Conservation (phyloP, 2,888 invertebrate genomes). For the Drosophila borealis region DNA sequence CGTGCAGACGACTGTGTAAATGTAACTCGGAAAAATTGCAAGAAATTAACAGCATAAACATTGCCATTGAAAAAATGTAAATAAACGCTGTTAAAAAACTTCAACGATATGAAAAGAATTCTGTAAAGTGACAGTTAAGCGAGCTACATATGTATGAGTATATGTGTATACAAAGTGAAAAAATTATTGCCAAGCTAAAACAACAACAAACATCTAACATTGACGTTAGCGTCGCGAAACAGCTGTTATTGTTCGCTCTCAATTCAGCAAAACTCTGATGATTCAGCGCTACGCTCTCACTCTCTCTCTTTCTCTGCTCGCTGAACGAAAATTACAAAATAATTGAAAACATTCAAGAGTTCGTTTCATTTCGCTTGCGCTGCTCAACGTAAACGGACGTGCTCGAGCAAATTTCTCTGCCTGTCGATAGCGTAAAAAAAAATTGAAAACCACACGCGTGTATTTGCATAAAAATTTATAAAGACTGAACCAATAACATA, state of each 20-base stretch:
- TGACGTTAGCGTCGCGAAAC: constrained; percentile 46
- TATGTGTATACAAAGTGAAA: not conserved
- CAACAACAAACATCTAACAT: constrained; percentile 49
- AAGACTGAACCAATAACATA: constrained; percentile 62
- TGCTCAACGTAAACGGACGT: constrained; percentile 70
- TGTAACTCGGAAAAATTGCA: constrained; percentile 9
- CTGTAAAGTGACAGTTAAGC: constrained; percentile 8
- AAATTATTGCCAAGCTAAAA: constrained; percentile 15
- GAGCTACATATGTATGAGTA: not conserved
- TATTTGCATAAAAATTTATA: constrained; percentile 39
- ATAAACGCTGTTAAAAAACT: not conserved
- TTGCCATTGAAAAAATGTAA: not conserved
- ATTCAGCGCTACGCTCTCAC: constrained; percentile 44
- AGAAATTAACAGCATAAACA: constrained; percentile 9
- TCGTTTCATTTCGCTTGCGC: constrained; percentile 62
- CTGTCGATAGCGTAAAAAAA: constrained; percentile 27
- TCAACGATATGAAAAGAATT: not conserved
- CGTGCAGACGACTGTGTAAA: constrained; percentile 53
- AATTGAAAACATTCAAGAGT: constrained; percentile 28
- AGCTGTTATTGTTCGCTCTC: constrained; percentile 41
- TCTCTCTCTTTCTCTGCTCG: not conserved
- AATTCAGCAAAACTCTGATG: constrained; percentile 29
- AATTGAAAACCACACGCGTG: constrained; percentile 52
- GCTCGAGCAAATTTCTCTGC: constrained; percentile 41
- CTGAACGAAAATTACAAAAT: constrained; percentile 41